Evolutionary conservation across 2,113 vertebrate genomes (phyloP).

Genomic region (Ginglymostoma cirratum): DNA sequence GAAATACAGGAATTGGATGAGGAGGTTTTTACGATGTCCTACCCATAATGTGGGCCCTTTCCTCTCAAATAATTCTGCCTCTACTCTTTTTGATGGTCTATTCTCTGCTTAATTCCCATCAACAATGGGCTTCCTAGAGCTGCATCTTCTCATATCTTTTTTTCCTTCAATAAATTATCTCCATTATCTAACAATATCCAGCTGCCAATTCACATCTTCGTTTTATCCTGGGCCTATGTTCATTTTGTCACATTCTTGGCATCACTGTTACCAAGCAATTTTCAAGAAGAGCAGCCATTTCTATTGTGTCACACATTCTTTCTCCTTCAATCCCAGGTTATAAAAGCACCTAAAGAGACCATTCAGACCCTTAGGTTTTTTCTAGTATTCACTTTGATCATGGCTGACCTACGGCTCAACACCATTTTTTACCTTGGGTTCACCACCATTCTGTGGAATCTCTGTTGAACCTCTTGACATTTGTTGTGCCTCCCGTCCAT

Average conservation of each 20-base stretch:
- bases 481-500: not conserved
- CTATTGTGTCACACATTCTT: not conserved
- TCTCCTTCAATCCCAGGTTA: not conserved
- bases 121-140: not conserved
- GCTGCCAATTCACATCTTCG: not conserved
- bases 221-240: not conserved
- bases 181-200: not conserved
- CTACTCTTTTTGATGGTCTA: not conserved
- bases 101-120: not conserved
- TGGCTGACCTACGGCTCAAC: not conserved
- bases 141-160: not conserved
- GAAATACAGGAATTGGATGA: not conserved
- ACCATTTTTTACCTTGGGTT: not conserved
- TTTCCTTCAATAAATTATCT: not conserved
- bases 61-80: not conserved
- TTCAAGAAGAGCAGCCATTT: not conserved
- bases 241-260: not conserved
- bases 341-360: not conserved
- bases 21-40: not conserved
- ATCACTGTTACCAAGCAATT: not conserved
- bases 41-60: not conserved
- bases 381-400: not conserved
- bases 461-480: not conserved
- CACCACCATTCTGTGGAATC: not conserved
- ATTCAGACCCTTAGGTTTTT: not conserved